Evolutionary conservation across 1,140 invertebrate genomes (phyloP).

Genomic region (Mesaphorura yosii): DNA sequence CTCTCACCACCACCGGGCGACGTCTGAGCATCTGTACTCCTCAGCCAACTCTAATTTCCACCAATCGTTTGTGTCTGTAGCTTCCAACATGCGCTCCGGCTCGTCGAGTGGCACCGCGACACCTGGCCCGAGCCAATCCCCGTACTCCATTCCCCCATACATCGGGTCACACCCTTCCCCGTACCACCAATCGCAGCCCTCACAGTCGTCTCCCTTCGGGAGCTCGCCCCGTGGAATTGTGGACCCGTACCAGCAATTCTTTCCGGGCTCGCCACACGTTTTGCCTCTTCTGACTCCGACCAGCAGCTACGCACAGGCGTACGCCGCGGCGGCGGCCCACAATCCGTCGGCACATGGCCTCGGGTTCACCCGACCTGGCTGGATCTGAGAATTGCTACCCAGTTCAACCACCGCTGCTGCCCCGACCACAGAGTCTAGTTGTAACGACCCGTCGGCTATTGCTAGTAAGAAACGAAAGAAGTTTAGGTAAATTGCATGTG

Average conservation of each 20-base stretch:
- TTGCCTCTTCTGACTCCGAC: constrained; percentile 17
- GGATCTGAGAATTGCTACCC: neutral
- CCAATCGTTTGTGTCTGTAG: constrained; percentile 13
- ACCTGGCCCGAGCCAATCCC: constrained; percentile 13
- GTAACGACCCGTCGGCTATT: too few species aligned
- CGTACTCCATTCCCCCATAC: constrained; percentile 25
- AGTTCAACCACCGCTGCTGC: too few species aligned
- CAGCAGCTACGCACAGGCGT: neutral
- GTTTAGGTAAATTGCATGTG: too few species aligned
- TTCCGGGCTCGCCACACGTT: constrained; percentile 22
- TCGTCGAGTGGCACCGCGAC: too few species aligned
- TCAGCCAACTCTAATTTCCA: constrained; percentile 23
- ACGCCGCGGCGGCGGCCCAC: too few species aligned
- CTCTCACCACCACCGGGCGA: constrained; percentile 21
- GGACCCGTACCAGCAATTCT: constrained; percentile 29
- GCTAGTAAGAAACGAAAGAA: too few species aligned
- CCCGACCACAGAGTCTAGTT: too few species aligned
- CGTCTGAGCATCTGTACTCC: too few species aligned
- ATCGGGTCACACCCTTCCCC: constrained; percentile 27
- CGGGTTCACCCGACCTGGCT: neutral
- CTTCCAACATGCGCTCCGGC: constrained; percentile 3
- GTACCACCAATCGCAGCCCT: constrained; percentile 17
- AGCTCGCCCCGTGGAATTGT: constrained; percentile 17
- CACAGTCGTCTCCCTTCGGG: constrained; percentile 16
- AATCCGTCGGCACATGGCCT: too few species aligned